A percentile compares a stretch with the other conserved stretches of the same genome.
Evolutionary conservation across 2,113 vertebrate genomes (phyloP).

Genomic region (Muscicapa adusta): DNA sequence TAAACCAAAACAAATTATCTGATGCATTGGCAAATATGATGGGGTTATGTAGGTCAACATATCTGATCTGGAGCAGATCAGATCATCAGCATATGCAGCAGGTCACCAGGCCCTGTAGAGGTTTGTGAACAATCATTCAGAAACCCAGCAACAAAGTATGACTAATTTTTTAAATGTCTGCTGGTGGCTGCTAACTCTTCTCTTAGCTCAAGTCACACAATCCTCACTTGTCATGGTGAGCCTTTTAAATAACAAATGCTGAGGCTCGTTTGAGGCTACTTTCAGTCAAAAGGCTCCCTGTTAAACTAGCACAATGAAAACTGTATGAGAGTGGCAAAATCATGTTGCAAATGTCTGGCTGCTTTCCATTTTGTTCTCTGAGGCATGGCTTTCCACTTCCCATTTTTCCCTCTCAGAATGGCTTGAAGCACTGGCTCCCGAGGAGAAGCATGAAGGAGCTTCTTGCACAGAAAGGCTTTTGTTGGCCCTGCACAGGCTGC

Average conservation of each 20-base stretch:
- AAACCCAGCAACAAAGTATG: neutral
- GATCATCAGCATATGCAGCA: neutral
- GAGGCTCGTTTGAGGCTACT: neutral
- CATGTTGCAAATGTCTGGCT: neutral
- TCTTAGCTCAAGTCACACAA: neutral
- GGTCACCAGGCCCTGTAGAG: neutral
- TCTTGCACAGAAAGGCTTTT: slow-evolving; percentile 29
- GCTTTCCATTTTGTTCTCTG: slow-evolving; percentile 15
- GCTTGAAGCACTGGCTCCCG: neutral
- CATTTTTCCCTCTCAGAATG: neutral
- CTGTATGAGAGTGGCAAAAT: neutral
- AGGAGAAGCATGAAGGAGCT: fast-evolving
- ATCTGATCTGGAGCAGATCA: neutral
- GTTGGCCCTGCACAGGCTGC: neutral
- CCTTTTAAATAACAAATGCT: neutral
- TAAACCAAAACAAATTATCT: neutral
- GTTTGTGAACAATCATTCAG: neutral
- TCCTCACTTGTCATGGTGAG: neutral
- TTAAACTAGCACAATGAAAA: neutral
- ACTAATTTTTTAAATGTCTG: neutral
- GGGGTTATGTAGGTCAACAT: neutral
- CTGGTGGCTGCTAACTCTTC: neutral
- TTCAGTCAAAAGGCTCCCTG: slow-evolving; percentile 17
- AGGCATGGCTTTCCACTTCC: neutral
- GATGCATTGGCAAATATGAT: neutral